Evolutionary conservation across 2,113 vertebrate genomes (phyloP).

Genomic region (Paralichthys olivaceus): DNA sequence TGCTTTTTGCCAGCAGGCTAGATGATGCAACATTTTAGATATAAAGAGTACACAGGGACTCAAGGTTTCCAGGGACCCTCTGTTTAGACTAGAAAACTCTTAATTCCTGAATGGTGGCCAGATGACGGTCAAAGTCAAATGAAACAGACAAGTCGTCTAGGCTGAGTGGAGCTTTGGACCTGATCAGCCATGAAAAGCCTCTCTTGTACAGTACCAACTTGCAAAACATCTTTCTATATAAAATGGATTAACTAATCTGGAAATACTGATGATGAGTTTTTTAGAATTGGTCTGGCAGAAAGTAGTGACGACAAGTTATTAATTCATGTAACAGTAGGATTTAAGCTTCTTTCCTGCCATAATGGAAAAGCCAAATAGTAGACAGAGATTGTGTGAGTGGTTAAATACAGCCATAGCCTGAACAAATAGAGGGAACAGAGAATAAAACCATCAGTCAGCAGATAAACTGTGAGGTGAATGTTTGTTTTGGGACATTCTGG

Average conservation of each 20-base stretch:
- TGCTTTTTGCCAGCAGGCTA: constrained; percentile 33
- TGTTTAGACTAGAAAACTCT: not conserved
- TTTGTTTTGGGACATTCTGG: constrained; percentile 15
- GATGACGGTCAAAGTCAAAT: constrained; percentile 4
- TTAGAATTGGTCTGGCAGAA: constrained; percentile 36
- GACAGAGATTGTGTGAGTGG: constrained; percentile 41
- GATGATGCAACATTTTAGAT: constrained; percentile 17
- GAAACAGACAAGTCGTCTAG: constrained; percentile 16
- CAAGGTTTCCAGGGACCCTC: constrained; percentile 2
- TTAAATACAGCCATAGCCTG: constrained; percentile 23
- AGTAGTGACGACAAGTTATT: constrained; percentile 40
- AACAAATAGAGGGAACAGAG: constrained; percentile 13
- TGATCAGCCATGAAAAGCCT: constrained; percentile 40
- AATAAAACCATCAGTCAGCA: constrained; percentile 7
- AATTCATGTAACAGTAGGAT: constrained; percentile 42
- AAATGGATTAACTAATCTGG: constrained; percentile 45
- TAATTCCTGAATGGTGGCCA: not conserved
- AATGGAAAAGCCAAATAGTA: constrained; percentile 24
- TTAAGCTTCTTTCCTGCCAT: constrained; percentile 62
- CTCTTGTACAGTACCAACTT: constrained; percentile 43
- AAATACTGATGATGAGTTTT: constrained; percentile 47
- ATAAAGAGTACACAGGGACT: not conserved
- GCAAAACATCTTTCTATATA: constrained; percentile 39
- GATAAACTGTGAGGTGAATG: constrained; percentile 1
- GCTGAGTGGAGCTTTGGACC: constrained; percentile 34